Conservation (phyloP, 92 coral and sea anemone genomes). For the Zoanthus sociatus region DNA sequence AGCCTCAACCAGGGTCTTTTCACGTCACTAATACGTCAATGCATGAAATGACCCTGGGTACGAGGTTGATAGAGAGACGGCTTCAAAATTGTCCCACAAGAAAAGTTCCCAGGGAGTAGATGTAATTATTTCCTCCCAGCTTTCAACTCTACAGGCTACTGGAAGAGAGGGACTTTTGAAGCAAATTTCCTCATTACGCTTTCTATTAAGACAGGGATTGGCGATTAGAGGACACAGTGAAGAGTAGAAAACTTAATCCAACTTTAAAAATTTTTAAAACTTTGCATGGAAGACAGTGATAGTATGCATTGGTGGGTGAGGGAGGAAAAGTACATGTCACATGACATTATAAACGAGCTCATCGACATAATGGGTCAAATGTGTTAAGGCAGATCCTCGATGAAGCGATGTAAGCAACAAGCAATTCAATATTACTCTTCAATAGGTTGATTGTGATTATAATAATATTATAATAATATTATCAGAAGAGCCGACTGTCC, state of each 20-base stretch:
- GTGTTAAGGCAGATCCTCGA: conserved; percentile 24
- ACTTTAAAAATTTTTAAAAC: conserved; percentile 22
- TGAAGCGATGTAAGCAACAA: conserved; percentile 52
- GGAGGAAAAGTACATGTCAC: conserved; percentile 44
- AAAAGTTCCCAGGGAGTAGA: conserved; percentile 33
- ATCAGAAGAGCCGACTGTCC: conserved; percentile 38
- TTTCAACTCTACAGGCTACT: not conserved
- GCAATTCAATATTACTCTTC: not conserved
- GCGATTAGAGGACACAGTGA: conserved; percentile 11
- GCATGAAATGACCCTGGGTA: too few species aligned
- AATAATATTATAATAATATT: not conserved
- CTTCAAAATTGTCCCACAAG: conserved; percentile 28
- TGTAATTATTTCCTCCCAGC: conserved; percentile 16
- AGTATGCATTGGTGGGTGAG: conserved; percentile 19
- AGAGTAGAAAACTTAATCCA: conserved; percentile 16
- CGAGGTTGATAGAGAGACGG: not conserved
- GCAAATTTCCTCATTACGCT: conserved; percentile 30
- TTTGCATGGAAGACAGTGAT: conserved; percentile 15
- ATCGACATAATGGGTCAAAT: conserved; percentile 40
- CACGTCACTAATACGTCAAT: too few species aligned
- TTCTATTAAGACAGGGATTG: conserved; percentile 29
- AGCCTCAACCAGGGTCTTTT: too few species aligned
- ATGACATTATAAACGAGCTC: conserved; percentile 43
- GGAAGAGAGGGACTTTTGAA: conserved; percentile 16
- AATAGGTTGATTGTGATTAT: conserved; percentile 41